Conservation (phyloP, 2,113 vertebrate genomes). For the Puma concolor region DNA sequence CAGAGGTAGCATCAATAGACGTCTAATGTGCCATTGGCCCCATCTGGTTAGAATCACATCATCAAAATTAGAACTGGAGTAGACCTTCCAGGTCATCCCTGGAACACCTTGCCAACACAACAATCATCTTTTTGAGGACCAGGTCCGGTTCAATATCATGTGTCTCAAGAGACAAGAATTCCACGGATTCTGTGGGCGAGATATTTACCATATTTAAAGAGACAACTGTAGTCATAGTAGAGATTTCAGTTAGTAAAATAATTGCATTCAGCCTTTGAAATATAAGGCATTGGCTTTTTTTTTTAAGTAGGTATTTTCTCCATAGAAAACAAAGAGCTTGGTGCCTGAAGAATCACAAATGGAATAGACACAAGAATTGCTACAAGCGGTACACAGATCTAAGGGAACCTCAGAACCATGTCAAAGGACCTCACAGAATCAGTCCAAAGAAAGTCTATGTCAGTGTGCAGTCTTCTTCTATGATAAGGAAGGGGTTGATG, state of each 20-base stretch:
- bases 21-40: slow-evolving; percentile 42
- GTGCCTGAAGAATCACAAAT: not conserved
- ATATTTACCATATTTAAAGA: slow-evolving; percentile 63
- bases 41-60: slow-evolving; percentile 82
- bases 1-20: slow-evolving; percentile 72
- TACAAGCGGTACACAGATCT: not conserved
- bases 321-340: not conserved
- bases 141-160: slow-evolving; percentile 39
- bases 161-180: slow-evolving; percentile 65
- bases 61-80: slow-evolving; percentile 50
- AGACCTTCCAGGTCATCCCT: slow-evolving; percentile 70
- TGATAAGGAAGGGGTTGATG: not conserved
- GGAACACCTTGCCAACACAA: slow-evolving; percentile 34
- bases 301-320: not conserved
- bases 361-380: not conserved
- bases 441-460: not conserved
- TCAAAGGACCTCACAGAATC: not conserved
- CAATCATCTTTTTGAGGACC: slow-evolving; percentile 55
- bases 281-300: not conserved
- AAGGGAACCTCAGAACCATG: not conserved
- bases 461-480: not conserved
- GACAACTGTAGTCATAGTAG: not conserved
- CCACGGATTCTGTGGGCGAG: slow-evolving; percentile 50
- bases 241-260: slow-evolving; percentile 13
- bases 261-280: not conserved